phyloP scores from a whole-genome alignment of 2,888 invertebrate genomes.

The Eueremaeus valkanovi region DNA sequence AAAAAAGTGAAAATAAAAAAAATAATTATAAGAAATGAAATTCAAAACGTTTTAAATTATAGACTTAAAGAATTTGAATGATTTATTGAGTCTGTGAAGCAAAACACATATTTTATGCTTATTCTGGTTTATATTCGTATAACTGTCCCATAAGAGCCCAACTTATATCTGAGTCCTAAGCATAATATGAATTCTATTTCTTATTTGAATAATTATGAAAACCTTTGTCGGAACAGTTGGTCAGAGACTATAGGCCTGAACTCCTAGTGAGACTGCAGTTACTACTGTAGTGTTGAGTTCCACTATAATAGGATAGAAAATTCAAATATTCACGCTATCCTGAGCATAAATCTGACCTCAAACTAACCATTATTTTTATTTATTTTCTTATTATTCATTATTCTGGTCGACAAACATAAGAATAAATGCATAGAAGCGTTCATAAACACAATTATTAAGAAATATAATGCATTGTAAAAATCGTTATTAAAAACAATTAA shows the following conservation, averaged over 20 bases:
- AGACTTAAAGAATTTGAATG: not conserved
- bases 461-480: not conserved
- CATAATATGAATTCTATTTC: not conserved
- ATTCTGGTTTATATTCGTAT: not conserved
- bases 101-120: not conserved
- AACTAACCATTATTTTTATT: not conserved
- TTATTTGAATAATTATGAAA: not conserved
- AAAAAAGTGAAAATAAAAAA: no score
- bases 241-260: no score
- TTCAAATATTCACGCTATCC: not conserved
- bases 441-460: not conserved
- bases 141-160: no score
- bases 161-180: not conserved
- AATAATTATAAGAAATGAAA: not conserved
- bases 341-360: not conserved
- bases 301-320: no score
- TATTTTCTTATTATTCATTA: no score
- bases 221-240: no score
- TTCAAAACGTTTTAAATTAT: not conserved
- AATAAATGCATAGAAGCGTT: not conserved
- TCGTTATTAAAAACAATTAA: constrained; percentile 5
- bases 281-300: no score
- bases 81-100: constrained; percentile 2
- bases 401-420: not conserved
- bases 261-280: no score